These are phyloP conservation scores for Phallusia fumigata DNA, from an alignment of 23 tunicate species.

Conservation along the genomic window DNA sequence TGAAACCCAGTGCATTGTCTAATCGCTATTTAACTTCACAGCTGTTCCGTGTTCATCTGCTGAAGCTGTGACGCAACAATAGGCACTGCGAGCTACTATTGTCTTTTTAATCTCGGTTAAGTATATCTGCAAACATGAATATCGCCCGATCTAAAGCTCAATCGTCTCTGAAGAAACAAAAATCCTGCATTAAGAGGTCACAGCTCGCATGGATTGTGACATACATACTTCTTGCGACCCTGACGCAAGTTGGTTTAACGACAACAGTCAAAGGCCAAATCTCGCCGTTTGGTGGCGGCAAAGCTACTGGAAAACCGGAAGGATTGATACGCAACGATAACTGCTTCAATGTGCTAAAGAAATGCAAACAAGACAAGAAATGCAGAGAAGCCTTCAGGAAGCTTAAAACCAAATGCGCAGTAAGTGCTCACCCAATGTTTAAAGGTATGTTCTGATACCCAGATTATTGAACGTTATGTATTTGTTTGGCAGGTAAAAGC, in stretches of 20 bases:
- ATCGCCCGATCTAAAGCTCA: neutral
- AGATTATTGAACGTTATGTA: no score
- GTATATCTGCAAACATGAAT: slow-evolving; percentile 9
- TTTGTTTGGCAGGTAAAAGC: neutral
- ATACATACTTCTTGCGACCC: neutral
- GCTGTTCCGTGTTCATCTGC: neutral
- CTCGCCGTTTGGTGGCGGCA: neutral
- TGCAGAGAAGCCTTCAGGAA: neutral
- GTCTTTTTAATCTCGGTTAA: neutral
- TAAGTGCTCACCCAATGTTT: neutral
- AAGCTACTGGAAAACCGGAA: neutral
- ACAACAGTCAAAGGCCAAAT: neutral
- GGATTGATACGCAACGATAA: no score
- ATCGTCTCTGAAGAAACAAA: neutral
- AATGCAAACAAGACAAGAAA: neutral
- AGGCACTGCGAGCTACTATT: slow-evolving; percentile 4
- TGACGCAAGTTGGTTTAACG: neutral
- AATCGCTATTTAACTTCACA: neutral
- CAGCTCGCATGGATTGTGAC: neutral
- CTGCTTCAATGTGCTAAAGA: neutral
- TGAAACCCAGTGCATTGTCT: neutral
- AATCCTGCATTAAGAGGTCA: neutral
- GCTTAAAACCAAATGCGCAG: neutral
- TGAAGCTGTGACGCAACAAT: neutral
- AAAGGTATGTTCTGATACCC: no score